Evolutionary conservation across 1,140 invertebrate genomes (phyloP), one percentile per base, ranked within the genome.

Genomic region (Drosophila chauvacae): DNA sequence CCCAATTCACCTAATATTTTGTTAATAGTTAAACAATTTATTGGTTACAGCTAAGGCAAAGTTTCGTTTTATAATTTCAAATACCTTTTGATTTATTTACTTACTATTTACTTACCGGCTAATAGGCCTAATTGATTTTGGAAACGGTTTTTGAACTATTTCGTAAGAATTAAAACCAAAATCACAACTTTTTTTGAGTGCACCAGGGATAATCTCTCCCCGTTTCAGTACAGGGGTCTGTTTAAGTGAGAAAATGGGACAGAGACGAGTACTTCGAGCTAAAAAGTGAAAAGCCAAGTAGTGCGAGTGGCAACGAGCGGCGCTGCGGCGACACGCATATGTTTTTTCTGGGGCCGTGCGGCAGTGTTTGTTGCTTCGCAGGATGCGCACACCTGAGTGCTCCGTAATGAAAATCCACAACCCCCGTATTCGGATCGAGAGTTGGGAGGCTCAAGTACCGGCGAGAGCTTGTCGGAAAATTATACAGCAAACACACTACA

Each of bases 211-310:
- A 60, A 72, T 72, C 70, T 72, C 23, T n/a, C 23, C 64, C 26
- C 44, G 23, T 20, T 41, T 28, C 39, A 33, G 81, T 58, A 72
- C 68, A 53, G 64, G 55, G 65, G 50, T 51, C 68, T 69, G 77
- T 76, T 74, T 42, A 60, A 78, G 72, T 78, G 72, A 55, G 69
- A 63, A 83, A 72, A 74, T 76, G 60, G 66, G 64, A 73, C 78
- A 70, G 77, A 83, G 66, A 85, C 76, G 87, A 64, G 80, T 70
- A 83, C 80, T 90, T 90, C 81, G 83, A 90, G 85, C 72, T 91
- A 88, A 91, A 90, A 91, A 91, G 90, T 91, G 90, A 91, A 91
- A 90, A 91, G 90, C 90, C 85, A 90, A 91, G 85, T 90, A 91
- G 90, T 91, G 84, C 82, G 85, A 91, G 68, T 91, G 79, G 85